These are phyloP conservation scores for Achroia grisella DNA, from an alignment of 1,140 invertebrate species.

Conservation along the genomic window DNA sequence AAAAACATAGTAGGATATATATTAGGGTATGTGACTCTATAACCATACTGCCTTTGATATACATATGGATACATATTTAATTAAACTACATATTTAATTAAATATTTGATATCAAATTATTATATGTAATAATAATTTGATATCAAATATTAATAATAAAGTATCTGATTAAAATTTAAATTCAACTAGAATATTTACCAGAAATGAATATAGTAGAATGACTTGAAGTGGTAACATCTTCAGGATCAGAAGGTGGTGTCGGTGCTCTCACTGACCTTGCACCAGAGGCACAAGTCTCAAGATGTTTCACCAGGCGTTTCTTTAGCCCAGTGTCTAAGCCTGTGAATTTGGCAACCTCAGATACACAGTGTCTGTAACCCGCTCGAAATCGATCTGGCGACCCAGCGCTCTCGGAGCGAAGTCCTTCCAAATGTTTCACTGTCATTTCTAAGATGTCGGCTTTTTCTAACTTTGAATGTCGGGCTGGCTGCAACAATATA, in stretches of 20 bases:
- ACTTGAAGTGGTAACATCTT: constrained; percentile 68
- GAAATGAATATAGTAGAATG: constrained; percentile 66
- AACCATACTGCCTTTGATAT: too few relatives aligned
- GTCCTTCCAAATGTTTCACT: constrained; percentile 91
- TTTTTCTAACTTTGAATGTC: constrained; percentile 96
- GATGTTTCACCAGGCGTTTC: constrained; percentile 81
- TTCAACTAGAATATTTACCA: constrained; percentile 24
- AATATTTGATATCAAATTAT: background rate
- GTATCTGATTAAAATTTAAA: background rate
- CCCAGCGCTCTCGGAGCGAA: constrained; percentile 86
- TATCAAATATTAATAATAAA: too few relatives aligned
- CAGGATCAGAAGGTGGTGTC: constrained; percentile 75
- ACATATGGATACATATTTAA: too few relatives aligned
- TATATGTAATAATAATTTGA: too few relatives aligned
- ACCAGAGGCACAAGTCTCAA: constrained; percentile 79
- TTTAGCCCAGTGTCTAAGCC: constrained; percentile 81
- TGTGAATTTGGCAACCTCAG: constrained; percentile 86
- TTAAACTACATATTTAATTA: too few relatives aligned
- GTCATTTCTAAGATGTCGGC: constrained; percentile 98
- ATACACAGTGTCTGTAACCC: constrained; percentile 91
- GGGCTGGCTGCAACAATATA: constrained; percentile 81
- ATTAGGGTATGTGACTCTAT: too few relatives aligned
- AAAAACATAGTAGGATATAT: too few relatives aligned
- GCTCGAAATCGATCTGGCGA: constrained; percentile 90
- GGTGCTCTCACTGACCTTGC: constrained; percentile 67